Evolutionary conservation across 2,888 invertebrate genomes (phyloP), one percentile per base, ranked within the genome.

Genomic region (Nomada ferruginata): DNA sequence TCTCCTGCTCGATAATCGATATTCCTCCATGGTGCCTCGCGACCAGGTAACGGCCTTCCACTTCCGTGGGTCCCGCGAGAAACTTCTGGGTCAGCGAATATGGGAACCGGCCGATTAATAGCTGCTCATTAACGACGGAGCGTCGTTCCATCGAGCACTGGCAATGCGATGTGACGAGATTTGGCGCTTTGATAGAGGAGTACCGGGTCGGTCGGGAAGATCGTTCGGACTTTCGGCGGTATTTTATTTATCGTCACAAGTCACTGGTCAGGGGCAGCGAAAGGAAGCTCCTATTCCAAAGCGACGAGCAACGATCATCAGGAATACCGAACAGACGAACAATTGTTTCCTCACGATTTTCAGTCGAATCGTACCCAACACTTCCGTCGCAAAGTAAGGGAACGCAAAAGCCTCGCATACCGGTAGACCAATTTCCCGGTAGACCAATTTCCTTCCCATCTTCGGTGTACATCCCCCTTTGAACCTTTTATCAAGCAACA

Each of bases 51-150:
- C 57, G 55, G 63, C 42, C 64, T 78, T 47, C 78, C 79, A 36
- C 59, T 52, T 52, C 63, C 77, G 77, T 42, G 77, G 69, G 64
- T 63, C 64, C 53, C 52, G 66, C 65, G 55, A 64, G 63, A 70
- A 70, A 79, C 78, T 79, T 79, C 79, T 79, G 64, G 71, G 72
- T 79, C 79, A 78, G 72, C 72, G 78, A 78, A 78, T 71, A 72
- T 72, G 79, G 71, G 50, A 78, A 61, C 72, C 65, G 65, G 18
- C 47, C 79, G 79, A 78, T 79, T 79, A 79, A 79, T 78, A 79
- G 78, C 72, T 78, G 79, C 79, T 79, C 79, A 78, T 79, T 79
- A 79, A 47, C 65, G 79, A 60, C 42, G 36, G 15, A 50, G 50
- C 53, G 78, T 61, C 53, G 64, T 66, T 78, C 63, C 64, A 47